Evolutionary conservation across 2,113 vertebrate species (phyloP), one percentile per base, ranked within the genome.

Genomic region (Seriola quinqueradiata): DNA sequence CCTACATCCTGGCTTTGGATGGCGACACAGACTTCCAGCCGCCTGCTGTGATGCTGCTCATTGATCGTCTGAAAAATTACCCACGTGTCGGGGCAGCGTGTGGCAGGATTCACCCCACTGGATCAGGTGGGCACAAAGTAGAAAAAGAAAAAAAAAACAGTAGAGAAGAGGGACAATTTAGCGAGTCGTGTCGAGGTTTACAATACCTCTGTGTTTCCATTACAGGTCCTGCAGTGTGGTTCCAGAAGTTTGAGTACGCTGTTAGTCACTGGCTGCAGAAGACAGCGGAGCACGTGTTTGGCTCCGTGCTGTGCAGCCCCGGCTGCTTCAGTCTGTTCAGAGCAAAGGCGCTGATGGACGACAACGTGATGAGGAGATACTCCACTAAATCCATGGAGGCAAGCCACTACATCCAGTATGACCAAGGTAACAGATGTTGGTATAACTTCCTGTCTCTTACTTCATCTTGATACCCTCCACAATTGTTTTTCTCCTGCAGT

Each of bases 221-320:
- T 11, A 8, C 80, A 95, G 95, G 95, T 19, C 95, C 95, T 2
- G 83, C 90, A 50, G 94, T 96, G 14, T 96, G 95, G 95, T 95
- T 95, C 85, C 95, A 96, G 89, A 96, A 95, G 83, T 96, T 96
- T 87, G 95, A 96, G 66, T 95, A 95, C 21, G 94, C 94, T 0
- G 66, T 95, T 13, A 94, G 92, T 52, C 95, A 96, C 77, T 95
- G 95, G 95, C 83, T 96, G 25, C 94, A 95, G 86, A 96, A 96
- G 87, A 93, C 95, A 9, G 91, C 94, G 0, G 94, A 96, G 83
- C 94, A 95, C 3, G 88, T 95, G 73, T 77, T 95, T 2, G 95
- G 95, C 40, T 92, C 86, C 10, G 95, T 96, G 58, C 86, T 96
- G 14, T 96, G 95, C 86, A 95, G 94, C 55, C 95, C 95, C 0